A percentile compares a stretch with the other conserved stretches of the same genome.
These are phyloP conservation scores for Iselma pallidipennis DNA, from an alignment of 2,888 invertebrate species.

Conservation along the genomic window DNA sequence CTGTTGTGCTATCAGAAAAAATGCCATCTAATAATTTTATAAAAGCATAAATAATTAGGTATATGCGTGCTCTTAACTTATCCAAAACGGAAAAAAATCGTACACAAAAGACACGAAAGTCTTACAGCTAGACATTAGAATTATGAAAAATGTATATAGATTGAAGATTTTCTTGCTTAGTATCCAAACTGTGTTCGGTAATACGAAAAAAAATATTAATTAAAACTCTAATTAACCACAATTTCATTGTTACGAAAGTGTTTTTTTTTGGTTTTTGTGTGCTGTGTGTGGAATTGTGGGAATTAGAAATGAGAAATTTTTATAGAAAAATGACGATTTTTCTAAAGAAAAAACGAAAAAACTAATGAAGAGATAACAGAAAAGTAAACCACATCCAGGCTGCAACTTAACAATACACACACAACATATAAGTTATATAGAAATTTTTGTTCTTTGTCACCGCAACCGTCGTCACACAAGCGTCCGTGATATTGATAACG, in stretches of 20 bases:
- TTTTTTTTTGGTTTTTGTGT: too few relatives aligned
- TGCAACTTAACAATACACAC: constrained; percentile 12
- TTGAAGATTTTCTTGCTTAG: too few relatives aligned
- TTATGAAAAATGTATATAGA: too few relatives aligned
- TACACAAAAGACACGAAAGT: neutral
- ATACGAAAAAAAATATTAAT: too few relatives aligned
- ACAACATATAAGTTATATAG: too few relatives aligned
- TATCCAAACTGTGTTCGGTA: too few relatives aligned
- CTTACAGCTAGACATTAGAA: too few relatives aligned
- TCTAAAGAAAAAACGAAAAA: too few relatives aligned
- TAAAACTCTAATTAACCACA: too few relatives aligned
- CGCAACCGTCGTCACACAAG: neutral
- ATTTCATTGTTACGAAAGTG: too few relatives aligned
- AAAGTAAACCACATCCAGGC: constrained; percentile 31
- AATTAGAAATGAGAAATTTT: constrained; percentile 10
- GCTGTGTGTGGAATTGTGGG: too few relatives aligned
- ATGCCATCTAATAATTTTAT: neutral
- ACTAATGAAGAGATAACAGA: constrained; percentile 21
- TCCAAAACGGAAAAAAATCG: neutral
- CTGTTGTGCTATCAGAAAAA: neutral
- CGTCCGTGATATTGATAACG: constrained; percentile 12
- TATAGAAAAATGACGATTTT: too few relatives aligned
- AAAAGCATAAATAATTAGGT: neutral
- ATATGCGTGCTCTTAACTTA: neutral
- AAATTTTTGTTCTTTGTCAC: constrained; percentile 5